Conservation (phyloP, 1,140 invertebrate genomes). For the Stratiolaelaps scimitus region DNA sequence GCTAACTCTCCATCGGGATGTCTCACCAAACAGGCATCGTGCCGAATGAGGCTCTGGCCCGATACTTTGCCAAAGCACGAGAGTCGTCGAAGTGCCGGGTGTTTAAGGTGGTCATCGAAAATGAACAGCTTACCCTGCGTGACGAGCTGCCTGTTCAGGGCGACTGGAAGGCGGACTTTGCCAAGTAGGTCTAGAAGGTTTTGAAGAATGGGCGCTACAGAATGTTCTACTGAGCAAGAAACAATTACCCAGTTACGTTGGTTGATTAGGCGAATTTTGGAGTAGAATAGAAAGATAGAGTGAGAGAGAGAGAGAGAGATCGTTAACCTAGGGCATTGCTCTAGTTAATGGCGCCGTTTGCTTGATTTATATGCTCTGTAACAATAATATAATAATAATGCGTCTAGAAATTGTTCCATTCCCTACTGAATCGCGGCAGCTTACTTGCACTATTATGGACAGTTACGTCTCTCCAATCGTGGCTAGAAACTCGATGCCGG, state of each 20-base stretch:
- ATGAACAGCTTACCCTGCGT: conserved; percentile 30
- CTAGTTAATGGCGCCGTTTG: no score
- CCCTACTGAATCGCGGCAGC: background rate
- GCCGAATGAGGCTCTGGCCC: conserved; percentile 28
- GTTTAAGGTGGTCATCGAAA: conserved; percentile 32
- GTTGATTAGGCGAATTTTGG: no score
- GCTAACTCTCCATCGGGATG: conserved; percentile 49
- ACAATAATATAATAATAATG: no score
- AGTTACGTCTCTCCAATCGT: no score
- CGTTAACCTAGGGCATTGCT: no score
- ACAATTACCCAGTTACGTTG: no score
- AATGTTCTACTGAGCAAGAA: no score
- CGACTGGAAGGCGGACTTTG: conserved; percentile 36
- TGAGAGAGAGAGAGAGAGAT: no score
- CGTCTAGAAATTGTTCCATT: conserved; percentile 17
- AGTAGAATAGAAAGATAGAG: no score
- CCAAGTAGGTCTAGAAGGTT: conserved; percentile 27
- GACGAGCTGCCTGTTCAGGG: background rate
- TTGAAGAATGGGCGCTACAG: background rate
- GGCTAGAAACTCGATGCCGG: no score
- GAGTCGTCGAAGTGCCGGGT: conserved; percentile 6
- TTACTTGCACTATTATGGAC: conserved; percentile 29
- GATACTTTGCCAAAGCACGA: conserved; percentile 32
- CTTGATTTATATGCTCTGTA: no score
- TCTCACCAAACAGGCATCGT: conserved; percentile 40